Percentiles rank a stretch among this genome's conserved stretches.
These are phyloP conservation scores for Drosophila insularis DNA, from an alignment of 1,140 invertebrate species.

Conservation along the genomic window DNA sequence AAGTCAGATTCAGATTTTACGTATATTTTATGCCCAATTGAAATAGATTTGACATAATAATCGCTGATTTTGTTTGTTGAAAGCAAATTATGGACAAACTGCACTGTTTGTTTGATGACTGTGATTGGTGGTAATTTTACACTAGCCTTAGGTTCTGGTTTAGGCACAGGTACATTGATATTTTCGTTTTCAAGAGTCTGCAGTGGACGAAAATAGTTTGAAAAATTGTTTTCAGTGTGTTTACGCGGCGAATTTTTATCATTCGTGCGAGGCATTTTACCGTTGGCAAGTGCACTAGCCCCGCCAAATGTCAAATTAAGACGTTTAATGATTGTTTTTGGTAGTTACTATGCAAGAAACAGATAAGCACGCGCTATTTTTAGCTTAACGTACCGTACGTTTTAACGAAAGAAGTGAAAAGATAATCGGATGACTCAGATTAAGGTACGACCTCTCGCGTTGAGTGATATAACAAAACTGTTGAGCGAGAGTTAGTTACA, in stretches of 20 bases:
- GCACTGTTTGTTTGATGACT: not conserved
- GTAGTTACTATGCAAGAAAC: not conserved
- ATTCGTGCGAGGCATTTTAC: not conserved
- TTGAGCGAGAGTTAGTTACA: too few species aligned
- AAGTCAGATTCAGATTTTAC: not conserved
- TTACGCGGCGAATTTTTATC: too few species aligned
- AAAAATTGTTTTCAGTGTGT: too few species aligned
- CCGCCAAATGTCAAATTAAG: not conserved
- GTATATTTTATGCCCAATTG: not conserved
- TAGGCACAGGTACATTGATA: not conserved
- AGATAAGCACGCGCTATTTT: not conserved
- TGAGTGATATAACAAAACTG: too few species aligned
- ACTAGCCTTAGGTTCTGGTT: not conserved
- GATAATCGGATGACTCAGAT: too few species aligned
- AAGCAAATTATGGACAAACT: not conserved
- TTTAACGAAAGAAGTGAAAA: too few species aligned
- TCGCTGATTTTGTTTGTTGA: not conserved
- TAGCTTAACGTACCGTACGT: not conserved
- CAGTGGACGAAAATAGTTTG: not conserved
- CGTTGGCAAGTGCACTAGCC: not conserved
- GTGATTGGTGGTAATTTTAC: conserved; percentile 3
- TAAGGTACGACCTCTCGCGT: too few species aligned
- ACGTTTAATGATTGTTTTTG: not conserved
- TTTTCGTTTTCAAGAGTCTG: not conserved
- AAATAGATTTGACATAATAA: not conserved